phyloP scores from a whole-genome alignment of 2,797 vertebrate genomes.

The Dromococcyx pavoninus region DNA sequence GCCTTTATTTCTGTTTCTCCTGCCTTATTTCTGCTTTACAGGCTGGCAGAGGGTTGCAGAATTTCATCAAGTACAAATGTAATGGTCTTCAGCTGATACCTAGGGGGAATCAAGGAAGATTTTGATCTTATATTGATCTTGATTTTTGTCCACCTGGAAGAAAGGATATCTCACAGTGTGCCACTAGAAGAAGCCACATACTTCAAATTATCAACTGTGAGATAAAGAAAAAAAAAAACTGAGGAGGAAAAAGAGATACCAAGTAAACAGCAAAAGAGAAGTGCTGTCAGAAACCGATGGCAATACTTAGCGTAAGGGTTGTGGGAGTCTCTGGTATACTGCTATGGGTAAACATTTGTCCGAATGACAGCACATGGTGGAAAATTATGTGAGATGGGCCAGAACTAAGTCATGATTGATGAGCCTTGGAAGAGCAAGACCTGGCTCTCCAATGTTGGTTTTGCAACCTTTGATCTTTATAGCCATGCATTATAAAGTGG shows the following conservation, averaged over 20 bases:
- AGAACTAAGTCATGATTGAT: constrained; percentile 52
- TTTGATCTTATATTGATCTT: not conserved
- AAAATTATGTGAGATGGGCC: constrained; percentile 38
- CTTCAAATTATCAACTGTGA: not conserved
- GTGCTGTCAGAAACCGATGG: not conserved
- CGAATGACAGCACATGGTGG: not conserved
- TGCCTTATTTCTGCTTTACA: not conserved
- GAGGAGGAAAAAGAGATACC: not conserved
- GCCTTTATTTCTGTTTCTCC: not conserved
- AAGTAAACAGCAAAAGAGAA: not conserved
- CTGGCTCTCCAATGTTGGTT: constrained; percentile 42
- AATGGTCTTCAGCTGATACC: not conserved
- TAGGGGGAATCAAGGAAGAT: not conserved
- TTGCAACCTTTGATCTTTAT: constrained; percentile 69
- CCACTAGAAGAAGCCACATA: not conserved
- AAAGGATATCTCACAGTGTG: not conserved
- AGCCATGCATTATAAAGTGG: constrained; percentile 53
- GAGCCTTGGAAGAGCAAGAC: constrained; percentile 48
- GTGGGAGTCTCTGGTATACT: not conserved
- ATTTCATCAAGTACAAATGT: not conserved
- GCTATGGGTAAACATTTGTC: constrained; percentile 22
- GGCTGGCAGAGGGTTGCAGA: not conserved
- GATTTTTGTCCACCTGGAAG: not conserved
- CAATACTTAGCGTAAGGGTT: not conserved
- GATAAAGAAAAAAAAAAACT: not conserved